Conservation (phyloP, 1,140 invertebrate genomes). For the Platyscapa corneri region DNA sequence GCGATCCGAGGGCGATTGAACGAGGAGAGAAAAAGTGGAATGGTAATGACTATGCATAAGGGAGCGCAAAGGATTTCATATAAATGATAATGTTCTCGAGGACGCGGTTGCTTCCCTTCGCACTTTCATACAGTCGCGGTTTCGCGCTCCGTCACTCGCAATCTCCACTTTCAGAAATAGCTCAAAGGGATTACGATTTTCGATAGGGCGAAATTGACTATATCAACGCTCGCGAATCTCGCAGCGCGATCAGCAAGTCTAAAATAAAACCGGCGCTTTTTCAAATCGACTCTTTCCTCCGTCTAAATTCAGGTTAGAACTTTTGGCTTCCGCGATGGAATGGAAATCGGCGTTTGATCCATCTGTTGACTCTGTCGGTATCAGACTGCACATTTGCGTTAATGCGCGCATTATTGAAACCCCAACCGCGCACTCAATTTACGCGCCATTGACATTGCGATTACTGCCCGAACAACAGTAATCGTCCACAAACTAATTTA, state of each 20-base stretch:
- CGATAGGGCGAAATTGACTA: conserved; percentile 61
- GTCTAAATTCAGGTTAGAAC: background rate
- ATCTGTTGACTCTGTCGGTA: too few species aligned
- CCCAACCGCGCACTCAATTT: too few species aligned
- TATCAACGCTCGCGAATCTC: background rate
- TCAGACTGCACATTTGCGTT: too few species aligned
- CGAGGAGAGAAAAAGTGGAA: conserved; percentile 53
- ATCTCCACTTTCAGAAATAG: conserved; percentile 53
- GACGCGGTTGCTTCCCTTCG: conserved; percentile 58
- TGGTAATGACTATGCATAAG: conserved; percentile 71
- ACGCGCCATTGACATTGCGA: too few species aligned
- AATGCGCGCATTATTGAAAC: too few species aligned
- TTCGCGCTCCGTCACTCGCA: conserved; percentile 6
- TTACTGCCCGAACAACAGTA: too few species aligned
- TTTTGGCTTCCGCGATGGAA: too few species aligned
- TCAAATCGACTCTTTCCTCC: background rate
- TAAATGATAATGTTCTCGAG: conserved; percentile 69
- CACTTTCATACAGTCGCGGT: conserved; percentile 34
- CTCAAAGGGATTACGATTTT: conserved; percentile 71
- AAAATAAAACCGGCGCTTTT: conserved; percentile 27
- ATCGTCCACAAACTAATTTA: too few species aligned
- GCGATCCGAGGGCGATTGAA: conserved; percentile 30
- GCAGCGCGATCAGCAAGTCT: conserved; percentile 25
- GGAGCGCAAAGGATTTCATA: conserved; percentile 70
- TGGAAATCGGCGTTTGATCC: too few species aligned